Evolutionary conservation across 2,888 invertebrate species (phyloP).

Genomic region (Habroteleia sp.): DNA sequence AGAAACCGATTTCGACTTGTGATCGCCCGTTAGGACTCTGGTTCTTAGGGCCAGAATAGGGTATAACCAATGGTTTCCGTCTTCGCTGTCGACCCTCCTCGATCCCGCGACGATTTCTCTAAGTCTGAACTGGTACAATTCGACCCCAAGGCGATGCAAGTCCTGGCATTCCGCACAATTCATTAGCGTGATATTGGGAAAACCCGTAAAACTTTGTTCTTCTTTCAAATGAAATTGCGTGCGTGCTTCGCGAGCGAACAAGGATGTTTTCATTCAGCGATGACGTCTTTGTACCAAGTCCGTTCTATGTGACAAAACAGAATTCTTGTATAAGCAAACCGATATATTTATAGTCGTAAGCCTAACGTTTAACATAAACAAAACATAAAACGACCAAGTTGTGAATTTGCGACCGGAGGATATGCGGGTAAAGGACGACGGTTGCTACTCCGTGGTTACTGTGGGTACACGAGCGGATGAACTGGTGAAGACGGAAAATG

Average conservation of each 20-base stretch:
- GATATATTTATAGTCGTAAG: slow-evolving; percentile 79
- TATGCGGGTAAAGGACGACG: slow-evolving; percentile 8
- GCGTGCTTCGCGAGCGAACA: slow-evolving; percentile 61
- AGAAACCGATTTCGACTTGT: slow-evolving; percentile 48
- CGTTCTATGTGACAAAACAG: slow-evolving; percentile 62
- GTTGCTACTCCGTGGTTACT: slow-evolving; percentile 22
- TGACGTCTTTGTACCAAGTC: slow-evolving; percentile 74
- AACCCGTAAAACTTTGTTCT: slow-evolving; percentile 1
- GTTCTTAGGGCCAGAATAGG: slow-evolving; percentile 30
- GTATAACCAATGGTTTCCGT: slow-evolving; percentile 39
- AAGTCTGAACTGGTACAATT: slow-evolving; percentile 55
- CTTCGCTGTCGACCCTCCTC: slow-evolving; percentile 31
- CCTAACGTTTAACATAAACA: slow-evolving; percentile 70
- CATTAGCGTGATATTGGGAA: slow-evolving; percentile 10
- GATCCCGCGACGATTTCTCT: background rate
- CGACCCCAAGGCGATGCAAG: slow-evolving; percentile 51
- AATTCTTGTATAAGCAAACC: slow-evolving; percentile 76
- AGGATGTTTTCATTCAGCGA: slow-evolving; percentile 74
- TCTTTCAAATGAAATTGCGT: slow-evolving; percentile 50
- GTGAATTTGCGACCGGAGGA: slow-evolving; percentile 72
- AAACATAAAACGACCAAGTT: slow-evolving; percentile 67
- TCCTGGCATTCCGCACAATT: slow-evolving; percentile 35
- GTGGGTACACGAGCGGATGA: slow-evolving; percentile 7
- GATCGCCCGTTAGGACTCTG: slow-evolving; percentile 47
- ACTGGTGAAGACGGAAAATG: slow-evolving; percentile 27